phyloP scores from a whole-genome alignment of 1,140 invertebrate species.

The Luehdorfia chinensis region DNA sequence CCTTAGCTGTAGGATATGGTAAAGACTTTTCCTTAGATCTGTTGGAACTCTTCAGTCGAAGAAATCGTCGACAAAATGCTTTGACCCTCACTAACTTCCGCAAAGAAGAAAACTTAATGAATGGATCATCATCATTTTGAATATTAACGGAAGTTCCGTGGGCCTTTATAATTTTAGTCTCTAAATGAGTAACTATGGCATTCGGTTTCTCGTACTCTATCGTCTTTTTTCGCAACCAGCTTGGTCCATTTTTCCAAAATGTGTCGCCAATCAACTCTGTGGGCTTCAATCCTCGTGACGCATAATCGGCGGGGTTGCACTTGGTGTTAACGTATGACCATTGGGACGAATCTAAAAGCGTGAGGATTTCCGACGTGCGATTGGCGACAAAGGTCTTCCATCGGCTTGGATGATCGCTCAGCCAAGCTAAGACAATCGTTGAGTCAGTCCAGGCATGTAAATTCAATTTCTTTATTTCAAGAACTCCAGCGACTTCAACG shows the following conservation, averaged over 20 bases:
- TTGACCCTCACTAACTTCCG: background rate
- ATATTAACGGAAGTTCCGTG: background rate
- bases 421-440: conserved; percentile 22
- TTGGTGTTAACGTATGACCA: conserved; percentile 21
- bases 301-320: conserved; percentile 23
- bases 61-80: background rate
- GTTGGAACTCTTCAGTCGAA: too few relatives aligned
- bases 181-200: background rate
- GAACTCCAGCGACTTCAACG: background rate
- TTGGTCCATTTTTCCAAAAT: background rate
- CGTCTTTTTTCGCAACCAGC: background rate
- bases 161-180: background rate
- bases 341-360: conserved; percentile 8
- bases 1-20: background rate
- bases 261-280: background rate
- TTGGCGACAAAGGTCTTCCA: conserved; percentile 25
- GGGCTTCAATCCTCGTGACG: conserved; percentile 1
- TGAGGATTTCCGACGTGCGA: conserved; percentile 20
- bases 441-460: conserved; percentile 20
- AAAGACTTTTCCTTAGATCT: background rate
- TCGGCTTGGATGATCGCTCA: conserved; percentile 20
- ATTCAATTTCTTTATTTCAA: background rate
- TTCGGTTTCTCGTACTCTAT: background rate
- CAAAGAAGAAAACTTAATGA: background rate
- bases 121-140: background rate